Percentiles rank a stretch among this genome's conserved stretches.
phyloP scores from a whole-genome alignment of 2,113 vertebrate genomes.

The Nothoprocta pentlandii region DNA sequence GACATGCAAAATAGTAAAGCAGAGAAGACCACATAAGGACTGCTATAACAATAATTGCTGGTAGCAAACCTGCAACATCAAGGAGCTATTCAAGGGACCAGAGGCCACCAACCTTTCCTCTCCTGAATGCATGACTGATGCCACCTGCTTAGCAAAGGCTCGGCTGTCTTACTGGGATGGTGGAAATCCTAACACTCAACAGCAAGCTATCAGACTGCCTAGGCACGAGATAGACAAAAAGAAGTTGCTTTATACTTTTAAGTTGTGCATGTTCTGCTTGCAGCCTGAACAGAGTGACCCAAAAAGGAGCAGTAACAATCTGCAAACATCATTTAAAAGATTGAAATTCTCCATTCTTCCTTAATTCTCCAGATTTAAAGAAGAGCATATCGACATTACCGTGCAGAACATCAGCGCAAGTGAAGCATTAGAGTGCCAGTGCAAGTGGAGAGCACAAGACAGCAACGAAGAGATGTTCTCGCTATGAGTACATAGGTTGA shows the following conservation, averaged over 20 bases:
- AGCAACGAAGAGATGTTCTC: not conserved
- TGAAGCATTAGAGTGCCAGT: not conserved
- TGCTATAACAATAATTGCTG: not conserved
- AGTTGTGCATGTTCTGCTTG: not conserved
- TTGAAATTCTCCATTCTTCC: not conserved
- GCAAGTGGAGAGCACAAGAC: not conserved
- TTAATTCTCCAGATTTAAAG: not conserved
- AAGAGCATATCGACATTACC: not conserved
- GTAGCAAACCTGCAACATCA: not conserved
- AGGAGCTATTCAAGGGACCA: not conserved
- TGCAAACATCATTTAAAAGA: constrained; percentile 4
- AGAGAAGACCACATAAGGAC: not conserved
- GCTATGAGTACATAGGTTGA: not conserved
- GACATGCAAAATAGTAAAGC: not conserved
- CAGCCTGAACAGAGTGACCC: not conserved
- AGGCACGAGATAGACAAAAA: not conserved
- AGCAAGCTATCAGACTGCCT: not conserved
- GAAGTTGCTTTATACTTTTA: not conserved
- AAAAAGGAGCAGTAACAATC: not conserved
- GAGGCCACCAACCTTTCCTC: not conserved
- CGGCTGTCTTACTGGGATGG: not conserved
- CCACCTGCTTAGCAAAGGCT: not conserved
- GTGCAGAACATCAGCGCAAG: not conserved
- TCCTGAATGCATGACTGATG: not conserved
- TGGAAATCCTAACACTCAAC: not conserved